Percentiles rank a stretch among this genome's conserved stretches.
Conservation (phyloP, 2,113 vertebrate species). For the Nymphicus hollandicus region DNA sequence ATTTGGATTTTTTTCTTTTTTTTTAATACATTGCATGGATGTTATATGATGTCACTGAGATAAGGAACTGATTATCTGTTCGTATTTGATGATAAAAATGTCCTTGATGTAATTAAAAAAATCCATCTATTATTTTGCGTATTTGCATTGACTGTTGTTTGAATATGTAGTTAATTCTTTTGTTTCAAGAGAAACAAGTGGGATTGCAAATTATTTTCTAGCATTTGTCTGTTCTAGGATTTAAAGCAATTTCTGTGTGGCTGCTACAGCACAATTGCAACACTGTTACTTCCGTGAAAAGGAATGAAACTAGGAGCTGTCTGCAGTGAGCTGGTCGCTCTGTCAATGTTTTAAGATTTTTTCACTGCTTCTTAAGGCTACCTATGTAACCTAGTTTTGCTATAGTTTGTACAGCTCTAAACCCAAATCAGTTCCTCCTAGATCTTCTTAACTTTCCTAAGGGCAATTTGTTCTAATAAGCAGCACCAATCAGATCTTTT, state of each 20-base stretch:
- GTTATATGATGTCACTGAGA: not conserved
- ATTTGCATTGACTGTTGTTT: not conserved
- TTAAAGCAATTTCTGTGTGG: not conserved
- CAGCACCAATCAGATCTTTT: not conserved
- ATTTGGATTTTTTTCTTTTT: not conserved
- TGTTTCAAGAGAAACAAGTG: not conserved
- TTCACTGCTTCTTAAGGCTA: not conserved
- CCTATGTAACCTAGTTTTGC: not conserved
- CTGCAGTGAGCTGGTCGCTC: not conserved
- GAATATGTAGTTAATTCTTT: not conserved
- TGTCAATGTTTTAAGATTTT: not conserved
- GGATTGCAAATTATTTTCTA: not conserved
- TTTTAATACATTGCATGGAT: not conserved
- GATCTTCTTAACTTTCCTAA: not conserved
- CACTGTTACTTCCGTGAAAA: not conserved
- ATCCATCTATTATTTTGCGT: not conserved
- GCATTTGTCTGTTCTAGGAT: not conserved
- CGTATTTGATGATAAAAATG: not conserved
- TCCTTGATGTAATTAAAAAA: not conserved
- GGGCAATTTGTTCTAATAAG: not conserved
- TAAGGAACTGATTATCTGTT: not conserved
- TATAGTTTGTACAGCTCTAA: not conserved
- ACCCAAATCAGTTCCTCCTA: not conserved
- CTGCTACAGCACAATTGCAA: not conserved
- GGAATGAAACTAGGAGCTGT: not conserved